Evolutionary conservation across 2,113 vertebrate genomes (phyloP), one percentile per base, ranked within the genome.

Genomic region (Pangasianodon gigas): DNA sequence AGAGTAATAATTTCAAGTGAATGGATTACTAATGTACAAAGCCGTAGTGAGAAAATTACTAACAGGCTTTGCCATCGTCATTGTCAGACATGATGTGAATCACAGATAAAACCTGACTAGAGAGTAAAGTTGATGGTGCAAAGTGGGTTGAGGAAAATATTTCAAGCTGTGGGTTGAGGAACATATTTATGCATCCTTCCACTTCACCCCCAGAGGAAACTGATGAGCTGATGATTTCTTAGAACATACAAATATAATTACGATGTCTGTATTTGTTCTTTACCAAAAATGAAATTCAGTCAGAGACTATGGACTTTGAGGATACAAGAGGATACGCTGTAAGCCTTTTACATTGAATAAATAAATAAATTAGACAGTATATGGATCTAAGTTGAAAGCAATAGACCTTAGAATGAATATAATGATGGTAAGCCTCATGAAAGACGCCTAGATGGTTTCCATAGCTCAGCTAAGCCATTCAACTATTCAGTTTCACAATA

Each of bases 131-230:
- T 60, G 41, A 48, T 58, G 3, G 37, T 79, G 14, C 9, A 60
- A 37, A 79, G 86, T 58, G 41, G 74, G 86, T 32, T 87, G 26
- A 37, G 71, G 71, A 88, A 81, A 62, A 58, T 18, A 51, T 48
- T 79, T 60, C 10, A 21, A 80, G 3, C 26, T 80, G 77, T 80
- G 44, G 74, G 48, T 81, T 54, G 79, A 7, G 51, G 79, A 54
- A 81, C 79, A 32, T 18, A 8, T 81, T 32, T 81, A 19, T 2
- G 21, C 74, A 48, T 7, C n/a, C 29, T 80, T 51, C 44, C 56
- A 48, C n/a, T 46, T 65, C 87, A 88, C 87, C 87, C 87, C 56
- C 87, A 51, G 58, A 48, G 75, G 75, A 88, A 88, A 62, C 41
- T 37, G 41, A 48, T 26, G 10, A 77, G 9, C 21, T 81, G 13